Evolutionary conservation across 2,113 vertebrate species (phyloP), one percentile per base, ranked within the genome.

Genomic region (Corythornis cristatus): DNA sequence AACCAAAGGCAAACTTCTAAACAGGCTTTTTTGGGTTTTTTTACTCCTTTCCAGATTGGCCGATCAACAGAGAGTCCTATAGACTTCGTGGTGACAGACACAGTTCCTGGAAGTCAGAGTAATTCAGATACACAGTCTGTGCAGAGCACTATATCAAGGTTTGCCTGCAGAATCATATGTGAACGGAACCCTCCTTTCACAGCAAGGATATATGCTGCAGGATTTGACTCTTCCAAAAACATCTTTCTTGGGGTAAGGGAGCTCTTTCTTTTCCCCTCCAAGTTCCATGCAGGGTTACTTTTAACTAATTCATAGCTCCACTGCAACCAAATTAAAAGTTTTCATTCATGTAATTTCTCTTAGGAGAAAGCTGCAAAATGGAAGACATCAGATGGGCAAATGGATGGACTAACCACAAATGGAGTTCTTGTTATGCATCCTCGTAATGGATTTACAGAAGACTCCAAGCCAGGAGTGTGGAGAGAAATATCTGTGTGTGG

Each of bases 341-440:
- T 46, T 60, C 54, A 4, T 50, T 91, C 33, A 51, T 91, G 54
- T 74, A 15, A 67, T 89, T 92, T 66, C 76, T 72, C n/a, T 8
- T 91, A 99, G 99, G 99, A 99, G 96, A 99, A 99, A 83, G 99
- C 99, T 87, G 99, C 99, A 1, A 99, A 99, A 96, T 99, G 99
- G 99, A 99, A 99, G 97, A 99, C 99, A 6, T 94, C 97, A 7
- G 99, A 99, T 77, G 98, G 98, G 46, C 99, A 99, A 90, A 99
- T 99, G 99, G 99, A 99, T 45, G 99, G 99, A 16, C 97, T 99
- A 86, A 99, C 99, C 90, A 99, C 99, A 61, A 99, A 99, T 46
- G 99, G 99, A 10, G 99, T 99, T 92, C 98, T 99, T 96, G 99
- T 99, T 87, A 99, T 99, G 99, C 99, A 99, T 91, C 99, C 99